Conservation (phyloP, 2,888 invertebrate species). For the Meteorus colon region DNA sequence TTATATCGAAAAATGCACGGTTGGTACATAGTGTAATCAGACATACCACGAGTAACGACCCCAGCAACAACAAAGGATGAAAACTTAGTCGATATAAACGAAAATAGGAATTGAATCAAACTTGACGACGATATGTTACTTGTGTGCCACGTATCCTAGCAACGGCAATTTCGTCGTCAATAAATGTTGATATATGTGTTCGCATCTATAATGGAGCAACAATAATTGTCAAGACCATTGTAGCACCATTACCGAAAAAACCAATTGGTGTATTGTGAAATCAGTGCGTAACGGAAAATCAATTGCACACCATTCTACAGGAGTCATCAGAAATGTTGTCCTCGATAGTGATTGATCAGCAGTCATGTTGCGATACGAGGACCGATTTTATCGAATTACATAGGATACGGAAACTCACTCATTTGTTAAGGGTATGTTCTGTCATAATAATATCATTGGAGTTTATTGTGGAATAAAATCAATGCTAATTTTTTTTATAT, state of each 20-base stretch:
- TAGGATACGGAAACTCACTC: conserved; percentile 59
- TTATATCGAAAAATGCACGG: too few relatives aligned
- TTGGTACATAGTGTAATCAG: too few relatives aligned
- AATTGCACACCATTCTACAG: conserved; percentile 5
- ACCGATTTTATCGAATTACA: conserved; percentile 53
- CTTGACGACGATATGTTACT: background rate
- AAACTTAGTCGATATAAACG: background rate
- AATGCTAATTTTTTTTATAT: background rate
- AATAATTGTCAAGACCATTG: background rate
- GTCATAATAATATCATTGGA: background rate
- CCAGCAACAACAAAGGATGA: background rate
- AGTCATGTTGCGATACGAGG: conserved; percentile 8
- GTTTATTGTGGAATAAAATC: background rate
- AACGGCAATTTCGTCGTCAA: conserved; percentile 29
- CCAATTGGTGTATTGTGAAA: background rate
- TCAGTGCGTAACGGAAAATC: background rate
- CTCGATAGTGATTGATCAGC: conserved; percentile 13
- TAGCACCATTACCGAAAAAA: background rate
- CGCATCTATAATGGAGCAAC: too few relatives aligned
- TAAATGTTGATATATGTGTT: background rate
- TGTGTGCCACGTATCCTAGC: conserved; percentile 41
- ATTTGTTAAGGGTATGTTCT: conserved; percentile 57
- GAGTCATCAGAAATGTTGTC: conserved; percentile 42
- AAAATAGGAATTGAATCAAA: background rate
- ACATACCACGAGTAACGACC: too few relatives aligned